phyloP scores from a whole-genome alignment of 2,113 vertebrate species.

The Periophthalmus modestus region DNA sequence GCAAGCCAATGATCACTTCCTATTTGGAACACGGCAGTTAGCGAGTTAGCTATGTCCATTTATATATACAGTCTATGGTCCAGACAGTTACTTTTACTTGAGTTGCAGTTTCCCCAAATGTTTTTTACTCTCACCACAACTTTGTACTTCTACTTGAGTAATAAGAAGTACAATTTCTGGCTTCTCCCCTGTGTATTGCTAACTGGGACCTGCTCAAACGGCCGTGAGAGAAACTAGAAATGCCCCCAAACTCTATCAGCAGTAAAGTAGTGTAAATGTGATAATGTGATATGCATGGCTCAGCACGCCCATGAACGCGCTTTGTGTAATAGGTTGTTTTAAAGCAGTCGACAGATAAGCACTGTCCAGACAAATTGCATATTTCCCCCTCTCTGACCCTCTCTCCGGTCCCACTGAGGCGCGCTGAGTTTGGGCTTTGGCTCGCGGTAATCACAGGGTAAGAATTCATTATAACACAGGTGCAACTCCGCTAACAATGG shows the following conservation, averaged over 20 bases:
- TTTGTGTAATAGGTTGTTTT: constrained; percentile 48
- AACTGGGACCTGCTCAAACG: neutral
- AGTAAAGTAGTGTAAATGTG: neutral
- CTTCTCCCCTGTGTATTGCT: neutral
- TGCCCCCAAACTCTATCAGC: neutral
- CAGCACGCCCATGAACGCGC: constrained; percentile 14
- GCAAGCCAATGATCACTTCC: too few relatives aligned
- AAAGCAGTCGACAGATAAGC: constrained; percentile 46
- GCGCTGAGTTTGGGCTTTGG: neutral
- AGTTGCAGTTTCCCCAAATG: too few relatives aligned
- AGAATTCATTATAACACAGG: constrained; percentile 17
- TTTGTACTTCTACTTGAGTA: too few relatives aligned
- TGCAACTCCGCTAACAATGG: constrained; percentile 3
- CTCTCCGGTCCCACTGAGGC: constrained; percentile 9
- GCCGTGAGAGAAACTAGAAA: neutral
- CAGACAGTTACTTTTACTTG: too few relatives aligned
- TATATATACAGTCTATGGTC: too few relatives aligned
- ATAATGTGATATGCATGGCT: constrained; percentile 7
- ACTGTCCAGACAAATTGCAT: constrained; percentile 47
- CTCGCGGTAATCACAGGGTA: constrained; percentile 20
- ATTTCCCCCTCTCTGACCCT: constrained; percentile 29
- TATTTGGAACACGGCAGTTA: too few relatives aligned
- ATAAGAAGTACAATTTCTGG: neutral
- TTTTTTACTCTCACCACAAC: too few relatives aligned
- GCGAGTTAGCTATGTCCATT: too few relatives aligned